phyloP scores from a whole-genome alignment of 2,888 invertebrate species.

The Rotaria macrura region DNA sequence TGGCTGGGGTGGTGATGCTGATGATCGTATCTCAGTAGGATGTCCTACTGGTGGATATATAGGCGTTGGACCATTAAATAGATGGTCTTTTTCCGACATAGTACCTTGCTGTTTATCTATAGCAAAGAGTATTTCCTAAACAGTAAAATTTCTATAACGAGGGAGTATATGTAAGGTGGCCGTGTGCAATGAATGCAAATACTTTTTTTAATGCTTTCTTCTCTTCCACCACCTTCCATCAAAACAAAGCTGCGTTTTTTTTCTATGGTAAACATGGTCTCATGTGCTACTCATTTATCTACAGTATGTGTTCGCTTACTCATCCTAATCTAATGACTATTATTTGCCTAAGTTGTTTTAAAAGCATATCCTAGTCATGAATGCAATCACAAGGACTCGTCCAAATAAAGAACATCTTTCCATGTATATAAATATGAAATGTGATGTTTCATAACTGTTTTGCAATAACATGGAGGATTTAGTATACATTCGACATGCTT shows the following conservation, averaged over 20 bases:
- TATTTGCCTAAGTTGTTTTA: too few species aligned
- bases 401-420: too few species aligned
- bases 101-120: neutral
- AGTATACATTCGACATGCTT: too few species aligned
- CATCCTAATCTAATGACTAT: neutral
- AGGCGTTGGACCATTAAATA: neutral
- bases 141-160: neutral
- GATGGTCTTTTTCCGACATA: neutral
- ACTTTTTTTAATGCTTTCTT: neutral
- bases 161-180: neutral
- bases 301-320: neutral
- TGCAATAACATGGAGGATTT: too few species aligned
- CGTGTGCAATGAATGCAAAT: neutral
- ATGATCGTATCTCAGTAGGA: neutral
- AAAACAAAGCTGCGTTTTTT: neutral
- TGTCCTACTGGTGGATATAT: neutral
- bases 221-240: neutral
- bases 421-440: too few species aligned
- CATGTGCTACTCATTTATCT: neutral
- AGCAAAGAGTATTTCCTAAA: neutral
- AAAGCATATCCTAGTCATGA: too few species aligned
- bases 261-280: neutral
- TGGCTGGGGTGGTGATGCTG: neutral
- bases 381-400: too few species aligned
- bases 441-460: too few species aligned